phyloP scores from a whole-genome alignment of 2,888 invertebrate species.

The Rotaria macrura region DNA sequence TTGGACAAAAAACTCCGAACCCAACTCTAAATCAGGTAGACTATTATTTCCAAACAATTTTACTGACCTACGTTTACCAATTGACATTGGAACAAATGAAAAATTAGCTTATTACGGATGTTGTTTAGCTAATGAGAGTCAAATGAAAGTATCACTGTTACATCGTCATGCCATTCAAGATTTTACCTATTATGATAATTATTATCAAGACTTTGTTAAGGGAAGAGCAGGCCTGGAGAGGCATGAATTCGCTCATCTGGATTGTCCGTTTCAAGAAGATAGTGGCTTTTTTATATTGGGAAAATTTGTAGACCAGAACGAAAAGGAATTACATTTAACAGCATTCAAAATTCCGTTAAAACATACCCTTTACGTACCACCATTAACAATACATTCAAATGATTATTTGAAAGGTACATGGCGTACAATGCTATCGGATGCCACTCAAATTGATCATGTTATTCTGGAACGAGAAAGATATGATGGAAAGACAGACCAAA shows the following conservation, averaged over 20 bases:
- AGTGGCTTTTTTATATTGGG: conserved; percentile 36
- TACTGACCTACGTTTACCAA: conserved; percentile 19
- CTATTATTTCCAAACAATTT: conserved; percentile 29
- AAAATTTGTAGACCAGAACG: conserved; percentile 34
- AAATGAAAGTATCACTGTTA: conserved; percentile 34
- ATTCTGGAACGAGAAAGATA: conserved; percentile 22
- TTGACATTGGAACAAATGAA: conserved; percentile 25
- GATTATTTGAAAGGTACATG: conserved; percentile 37
- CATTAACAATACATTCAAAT: conserved; percentile 35
- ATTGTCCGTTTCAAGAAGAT: conserved; percentile 36
- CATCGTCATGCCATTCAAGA: conserved; percentile 37
- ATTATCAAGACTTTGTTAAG: conserved; percentile 36
- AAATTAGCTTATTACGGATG: conserved; percentile 30
- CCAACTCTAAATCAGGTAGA: conserved; percentile 2
- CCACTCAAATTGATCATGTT: conserved; percentile 37
- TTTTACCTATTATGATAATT: conserved; percentile 37
- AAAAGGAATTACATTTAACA: conserved; percentile 35
- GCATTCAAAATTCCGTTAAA: conserved; percentile 34
- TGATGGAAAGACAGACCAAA: neutral
- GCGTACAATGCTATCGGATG: conserved; percentile 38
- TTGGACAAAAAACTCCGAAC: neutral
- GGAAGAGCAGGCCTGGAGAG: conserved; percentile 37
- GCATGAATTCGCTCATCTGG: conserved; percentile 37
- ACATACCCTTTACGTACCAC: conserved; percentile 36
- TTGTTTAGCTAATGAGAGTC: conserved; percentile 23